A percentile compares a stretch with the other conserved stretches of the same genome.
phyloP scores from a whole-genome alignment of 92 coral and sea anemone genomes.

The Micromussa lordhowensis region DNA sequence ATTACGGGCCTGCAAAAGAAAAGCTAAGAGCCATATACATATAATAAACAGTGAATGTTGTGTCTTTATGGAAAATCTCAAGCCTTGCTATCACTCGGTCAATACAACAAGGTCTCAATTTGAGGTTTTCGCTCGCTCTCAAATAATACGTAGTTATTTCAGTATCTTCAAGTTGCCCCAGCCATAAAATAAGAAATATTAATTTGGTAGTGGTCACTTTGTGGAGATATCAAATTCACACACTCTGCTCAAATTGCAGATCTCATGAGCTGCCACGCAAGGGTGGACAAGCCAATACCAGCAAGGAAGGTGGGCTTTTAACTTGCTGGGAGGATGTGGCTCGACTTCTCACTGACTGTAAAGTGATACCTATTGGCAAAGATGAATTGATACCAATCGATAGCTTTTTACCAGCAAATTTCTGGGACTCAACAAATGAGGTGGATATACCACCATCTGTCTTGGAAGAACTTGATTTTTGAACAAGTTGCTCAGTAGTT shows the following conservation, averaged over 20 bases:
- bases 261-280: background rate
- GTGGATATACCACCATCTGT: slow-evolving; percentile 40
- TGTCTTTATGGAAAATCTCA: too few relatives aligned
- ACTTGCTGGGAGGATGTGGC: slow-evolving; percentile 52
- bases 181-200: too few relatives aligned
- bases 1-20: too few relatives aligned
- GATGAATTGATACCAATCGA: slow-evolving; percentile 77
- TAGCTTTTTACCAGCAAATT: slow-evolving; percentile 65
- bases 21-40: too few relatives aligned
- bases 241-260: background rate
- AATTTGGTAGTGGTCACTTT: background rate
- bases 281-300: slow-evolving; percentile 1
- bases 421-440: slow-evolving; percentile 67
- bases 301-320: slow-evolving; percentile 39
- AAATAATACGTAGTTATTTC: too few relatives aligned
- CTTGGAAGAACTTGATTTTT: slow-evolving; percentile 29
- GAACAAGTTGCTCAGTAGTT: background rate
- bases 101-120: too few relatives aligned
- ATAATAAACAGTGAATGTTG: too few relatives aligned
- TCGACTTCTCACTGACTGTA: slow-evolving; percentile 65
- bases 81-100: too few relatives aligned
- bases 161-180: background rate
- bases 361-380: slow-evolving; percentile 63
- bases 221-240: background rate
- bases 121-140: too few relatives aligned